Base-by-base conservation (phyloP, 2,797 vertebrate species). In the Ibycter americanus region DNA sequence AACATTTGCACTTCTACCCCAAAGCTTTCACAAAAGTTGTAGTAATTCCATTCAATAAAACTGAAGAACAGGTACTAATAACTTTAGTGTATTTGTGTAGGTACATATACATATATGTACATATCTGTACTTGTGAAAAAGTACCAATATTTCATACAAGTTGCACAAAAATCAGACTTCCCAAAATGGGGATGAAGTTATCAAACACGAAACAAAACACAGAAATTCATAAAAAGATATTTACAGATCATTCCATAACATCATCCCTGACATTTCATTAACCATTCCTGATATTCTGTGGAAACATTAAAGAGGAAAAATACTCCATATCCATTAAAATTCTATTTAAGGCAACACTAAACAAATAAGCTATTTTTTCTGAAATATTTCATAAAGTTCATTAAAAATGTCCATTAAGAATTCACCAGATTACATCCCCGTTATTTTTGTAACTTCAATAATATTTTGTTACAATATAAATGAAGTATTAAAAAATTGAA, bases 41-140 rank as follows among this genome's bases (percentile, higher is more conserved):
- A 82, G 23, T 29, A 59, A 82, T 20, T 56, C 12, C 16, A 46
- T 38, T 51, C 25, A 56, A 16, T 16, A 74, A 78, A 81, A 40
- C 34, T 38, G n/a, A 73, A 68, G 13, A 65, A 55, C 21, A 71
- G 62, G 62, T 31, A 38, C 21, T 25, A 56, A 65, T 12, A 76
- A 46, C 8, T 68, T 58, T 0, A 65, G 13, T 12, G 9, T 26
- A 63, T 40, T 83, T 66, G 1, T 40, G 34, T 6, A 52, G 15
- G 3, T 61, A 8, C 14, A 15, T 6, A 51, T 7, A 40, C 3
- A 14, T 2, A 38, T 1, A 22, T 5, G 32, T 3, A 66, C 5
- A 4, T 3, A 49, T 8, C 12, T 20, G 0, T 27, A 62, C 7
- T 25, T 61, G 18, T 36, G 10, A 68, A 83, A 55, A 46, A 2